Conservation (phyloP, 1,140 invertebrate genomes). For the Gryllus bimaculatus region DNA sequence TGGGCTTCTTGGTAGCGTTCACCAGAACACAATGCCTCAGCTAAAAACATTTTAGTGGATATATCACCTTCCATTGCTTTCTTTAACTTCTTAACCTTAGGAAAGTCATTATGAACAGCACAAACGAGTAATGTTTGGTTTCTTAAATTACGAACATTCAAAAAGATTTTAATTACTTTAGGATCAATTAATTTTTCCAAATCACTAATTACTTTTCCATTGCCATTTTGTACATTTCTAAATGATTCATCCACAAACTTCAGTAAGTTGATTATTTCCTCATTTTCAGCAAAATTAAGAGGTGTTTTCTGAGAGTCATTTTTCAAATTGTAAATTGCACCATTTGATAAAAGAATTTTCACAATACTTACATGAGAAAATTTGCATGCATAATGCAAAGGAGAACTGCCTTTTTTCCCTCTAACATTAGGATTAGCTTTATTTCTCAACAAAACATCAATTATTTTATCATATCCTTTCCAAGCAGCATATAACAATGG, state of each 20-base stretch:
- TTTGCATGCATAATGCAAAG: slow-evolving; percentile 25
- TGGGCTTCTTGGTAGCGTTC: not conserved
- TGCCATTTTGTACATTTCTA: not conserved
- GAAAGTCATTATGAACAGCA: not conserved
- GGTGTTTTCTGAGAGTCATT: not conserved
- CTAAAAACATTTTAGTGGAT: not conserved
- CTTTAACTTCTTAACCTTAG: not conserved
- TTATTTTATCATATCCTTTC: not conserved
- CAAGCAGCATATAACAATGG: not conserved
- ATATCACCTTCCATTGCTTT: not conserved
- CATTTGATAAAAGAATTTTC: not conserved
- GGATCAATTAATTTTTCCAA: not conserved
- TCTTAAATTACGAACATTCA: not conserved
- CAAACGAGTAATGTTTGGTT: not conserved
- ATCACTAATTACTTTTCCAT: not conserved
- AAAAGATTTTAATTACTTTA: not conserved
- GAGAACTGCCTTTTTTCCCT: slow-evolving; percentile 11
- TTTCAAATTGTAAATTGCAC: not conserved
- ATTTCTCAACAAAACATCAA: not conserved
- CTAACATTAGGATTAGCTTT: not conserved
- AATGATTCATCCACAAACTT: not conserved
- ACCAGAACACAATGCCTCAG: not conserved
- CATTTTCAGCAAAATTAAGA: not conserved
- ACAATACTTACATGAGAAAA: not conserved
- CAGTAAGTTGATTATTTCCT: not conserved